Conservation (phyloP, 2,113 vertebrate species). For the Prinia subflava region DNA sequence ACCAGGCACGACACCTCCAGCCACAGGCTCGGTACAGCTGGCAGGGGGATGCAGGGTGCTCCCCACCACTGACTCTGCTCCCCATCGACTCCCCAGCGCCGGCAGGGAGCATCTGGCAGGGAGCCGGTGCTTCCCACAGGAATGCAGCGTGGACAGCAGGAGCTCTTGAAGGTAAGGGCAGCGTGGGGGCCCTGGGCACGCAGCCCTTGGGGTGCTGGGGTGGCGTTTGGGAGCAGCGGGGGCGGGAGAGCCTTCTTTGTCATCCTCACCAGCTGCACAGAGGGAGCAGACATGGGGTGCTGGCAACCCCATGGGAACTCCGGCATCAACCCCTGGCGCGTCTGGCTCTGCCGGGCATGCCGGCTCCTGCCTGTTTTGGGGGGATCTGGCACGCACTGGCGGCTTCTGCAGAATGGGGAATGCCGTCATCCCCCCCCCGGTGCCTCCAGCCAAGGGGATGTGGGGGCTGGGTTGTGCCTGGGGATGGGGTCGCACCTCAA, state of each 20-base stretch:
- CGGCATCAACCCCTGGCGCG: neutral
- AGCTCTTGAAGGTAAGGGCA: neutral
- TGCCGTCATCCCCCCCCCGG: neutral
- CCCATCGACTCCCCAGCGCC: neutral
- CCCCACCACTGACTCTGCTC: neutral
- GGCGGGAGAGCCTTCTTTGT: neutral
- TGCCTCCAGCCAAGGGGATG: neutral
- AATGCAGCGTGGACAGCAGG: neutral
- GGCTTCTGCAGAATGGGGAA: neutral
- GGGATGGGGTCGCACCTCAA: no score
- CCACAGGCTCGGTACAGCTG: fast-evolving
- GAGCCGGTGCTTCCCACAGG: neutral
- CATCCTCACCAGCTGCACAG: neutral
- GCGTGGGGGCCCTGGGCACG: neutral
- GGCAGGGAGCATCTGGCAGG: neutral
- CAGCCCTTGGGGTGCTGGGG: neutral
- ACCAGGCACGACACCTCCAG: neutral
- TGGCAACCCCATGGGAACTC: neutral
- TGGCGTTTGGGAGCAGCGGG: neutral
- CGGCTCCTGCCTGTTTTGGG: neutral
- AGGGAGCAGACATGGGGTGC: neutral
- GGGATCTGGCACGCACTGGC: neutral
- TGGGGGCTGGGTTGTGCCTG: neutral
- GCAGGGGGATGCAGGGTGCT: neutral
- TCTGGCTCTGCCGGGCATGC: slow-evolving; percentile 4